Percentiles rank a stretch among this genome's conserved stretches.
Conservation (phyloP, 2,797 vertebrate species). For the Characodon lateralis region DNA sequence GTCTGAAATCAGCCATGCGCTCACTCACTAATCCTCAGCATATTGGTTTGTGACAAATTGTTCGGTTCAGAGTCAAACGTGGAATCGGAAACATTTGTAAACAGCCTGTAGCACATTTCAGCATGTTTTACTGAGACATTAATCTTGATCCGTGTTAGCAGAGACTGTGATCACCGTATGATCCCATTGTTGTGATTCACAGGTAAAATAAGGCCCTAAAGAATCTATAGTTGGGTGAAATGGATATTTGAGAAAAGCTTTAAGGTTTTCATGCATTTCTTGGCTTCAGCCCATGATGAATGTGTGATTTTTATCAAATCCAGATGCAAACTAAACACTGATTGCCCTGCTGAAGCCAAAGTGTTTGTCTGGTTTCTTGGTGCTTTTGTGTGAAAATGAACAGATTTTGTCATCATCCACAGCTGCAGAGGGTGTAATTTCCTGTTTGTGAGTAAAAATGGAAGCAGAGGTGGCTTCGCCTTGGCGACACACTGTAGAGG, state of each 20-base stretch:
- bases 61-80: conserved; percentile 39
- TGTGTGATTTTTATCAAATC: conserved; percentile 9
- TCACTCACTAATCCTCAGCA: conserved; percentile 53
- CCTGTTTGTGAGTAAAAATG: conserved; percentile 31
- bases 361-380: background rate
- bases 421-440: conserved; percentile 15
- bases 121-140: conserved; percentile 41
- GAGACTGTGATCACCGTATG: conserved; percentile 7
- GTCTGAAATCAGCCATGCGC: conserved; percentile 32
- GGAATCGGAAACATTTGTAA: conserved; percentile 40
- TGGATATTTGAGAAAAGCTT: conserved; percentile 25
- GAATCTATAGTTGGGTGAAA: conserved; percentile 24
- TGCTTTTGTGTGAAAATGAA: background rate
- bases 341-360: background rate
- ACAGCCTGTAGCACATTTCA: conserved; percentile 48
- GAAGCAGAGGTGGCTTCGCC: conserved; percentile 27
- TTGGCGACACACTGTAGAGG: conserved; percentile 48
- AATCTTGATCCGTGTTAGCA: conserved; percentile 46
- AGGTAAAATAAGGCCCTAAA: background rate
- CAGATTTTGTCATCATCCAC: conserved; percentile 10
- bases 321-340: background rate
- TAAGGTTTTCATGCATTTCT: conserved; percentile 21
- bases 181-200: conserved; percentile 3
- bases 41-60: conserved; percentile 67
- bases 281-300: conserved; percentile 12